phyloP scores from a whole-genome alignment of 2,888 invertebrate species.

The Drosophila merina region DNA sequence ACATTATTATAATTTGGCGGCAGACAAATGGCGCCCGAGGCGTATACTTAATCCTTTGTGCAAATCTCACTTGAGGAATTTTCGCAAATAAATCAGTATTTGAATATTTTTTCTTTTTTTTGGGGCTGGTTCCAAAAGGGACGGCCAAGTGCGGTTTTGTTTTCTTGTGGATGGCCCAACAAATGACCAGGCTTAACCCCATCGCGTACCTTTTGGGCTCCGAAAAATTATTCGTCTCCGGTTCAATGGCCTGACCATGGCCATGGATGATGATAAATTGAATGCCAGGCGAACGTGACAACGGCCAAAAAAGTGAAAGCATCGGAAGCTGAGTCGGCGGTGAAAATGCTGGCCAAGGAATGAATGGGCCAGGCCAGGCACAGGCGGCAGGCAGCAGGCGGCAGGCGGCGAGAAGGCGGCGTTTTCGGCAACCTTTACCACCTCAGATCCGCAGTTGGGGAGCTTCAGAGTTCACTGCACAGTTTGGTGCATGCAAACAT shows the following conservation, averaged over 20 bases:
- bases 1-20: conserved; percentile 34
- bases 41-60: conserved; percentile 20
- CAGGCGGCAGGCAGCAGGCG: background rate
- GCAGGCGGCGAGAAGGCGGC: conserved; percentile 9
- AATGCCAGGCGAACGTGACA: conserved; percentile 73
- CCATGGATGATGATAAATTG: conserved; percentile 77
- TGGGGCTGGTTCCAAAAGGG: conserved; percentile 24
- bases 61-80: conserved; percentile 57
- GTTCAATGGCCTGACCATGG: conserved; percentile 64
- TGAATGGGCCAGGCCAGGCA: conserved; percentile 2
- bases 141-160: conserved; percentile 4
- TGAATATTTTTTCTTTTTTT: conserved; percentile 37
- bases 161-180: conserved; percentile 8
- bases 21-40: conserved; percentile 28
- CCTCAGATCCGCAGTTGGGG: conserved; percentile 17
- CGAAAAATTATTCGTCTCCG: conserved; percentile 6
- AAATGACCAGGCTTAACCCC: conserved; percentile 41
- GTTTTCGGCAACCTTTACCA: conserved; percentile 43
- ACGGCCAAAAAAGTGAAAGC: conserved; percentile 76
- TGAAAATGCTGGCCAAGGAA: conserved; percentile 49
- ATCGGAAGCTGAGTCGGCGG: conserved; percentile 47
- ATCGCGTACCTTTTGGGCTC: conserved; percentile 26
- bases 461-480: conserved; percentile 59
- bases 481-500: conserved; percentile 59
- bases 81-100: conserved; percentile 61